Percentiles rank a stretch among this genome's conserved stretches.
These are phyloP conservation scores for Sinosuthora webbiana DNA, from an alignment of 2,113 vertebrate species.

Conservation along the genomic window DNA sequence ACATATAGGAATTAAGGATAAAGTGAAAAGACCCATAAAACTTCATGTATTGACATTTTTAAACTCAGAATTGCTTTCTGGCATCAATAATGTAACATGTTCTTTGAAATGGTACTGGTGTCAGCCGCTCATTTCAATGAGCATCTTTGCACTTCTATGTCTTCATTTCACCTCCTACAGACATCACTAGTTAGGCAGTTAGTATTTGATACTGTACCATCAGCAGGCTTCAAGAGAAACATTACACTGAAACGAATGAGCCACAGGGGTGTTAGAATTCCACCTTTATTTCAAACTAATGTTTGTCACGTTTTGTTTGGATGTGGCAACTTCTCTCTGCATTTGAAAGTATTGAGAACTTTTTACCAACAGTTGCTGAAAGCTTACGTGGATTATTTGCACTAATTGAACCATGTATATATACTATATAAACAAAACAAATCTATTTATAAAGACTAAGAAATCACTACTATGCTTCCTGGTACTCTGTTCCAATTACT, in stretches of 20 bases:
- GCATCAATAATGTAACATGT: neutral
- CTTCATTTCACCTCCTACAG: neutral
- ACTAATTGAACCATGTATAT: neutral
- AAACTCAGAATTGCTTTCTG: neutral
- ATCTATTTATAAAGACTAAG: neutral
- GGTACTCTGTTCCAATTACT: neutral
- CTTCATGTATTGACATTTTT: neutral
- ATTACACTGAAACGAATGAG: neutral
- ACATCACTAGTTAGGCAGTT: neutral
- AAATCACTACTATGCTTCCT: neutral
- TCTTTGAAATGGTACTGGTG: neutral
- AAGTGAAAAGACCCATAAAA: neutral
- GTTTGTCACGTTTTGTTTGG: neutral
- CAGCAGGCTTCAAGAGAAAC: neutral
- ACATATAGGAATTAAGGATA: neutral
- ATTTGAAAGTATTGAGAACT: neutral
- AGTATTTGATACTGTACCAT: neutral
- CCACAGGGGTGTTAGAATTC: neutral
- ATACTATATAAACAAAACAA: neutral
- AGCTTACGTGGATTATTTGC: neutral
- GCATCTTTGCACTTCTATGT: rapidly evolving
- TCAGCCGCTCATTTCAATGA: neutral
- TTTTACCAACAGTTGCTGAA: neutral
- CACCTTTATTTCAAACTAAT: neutral
- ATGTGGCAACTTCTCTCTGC: neutral